Conservation (phyloP, 2,888 invertebrate species). For the Ochropacha duplaris region DNA sequence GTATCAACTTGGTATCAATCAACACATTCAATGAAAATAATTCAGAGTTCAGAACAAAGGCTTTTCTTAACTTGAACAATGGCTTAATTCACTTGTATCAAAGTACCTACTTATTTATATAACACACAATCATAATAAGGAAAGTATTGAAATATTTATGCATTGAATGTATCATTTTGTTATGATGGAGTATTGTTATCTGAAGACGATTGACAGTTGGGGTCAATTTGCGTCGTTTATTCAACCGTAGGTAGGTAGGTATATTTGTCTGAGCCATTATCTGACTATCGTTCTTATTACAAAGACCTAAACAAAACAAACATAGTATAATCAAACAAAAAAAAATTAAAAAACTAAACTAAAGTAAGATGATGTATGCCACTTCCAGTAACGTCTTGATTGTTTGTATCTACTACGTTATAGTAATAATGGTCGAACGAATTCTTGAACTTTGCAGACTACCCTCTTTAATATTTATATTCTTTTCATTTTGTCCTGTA, state of each 20-base stretch:
- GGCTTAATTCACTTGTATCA: neutral
- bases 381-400: too few species aligned
- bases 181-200: neutral
- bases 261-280: neutral
- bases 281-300: neutral
- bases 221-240: slow-evolving; percentile 1
- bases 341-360: too few species aligned
- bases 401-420: too few species aligned
- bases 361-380: too few species aligned
- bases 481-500: too few species aligned
- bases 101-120: neutral
- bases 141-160: neutral
- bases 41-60: neutral
- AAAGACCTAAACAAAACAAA: neutral
- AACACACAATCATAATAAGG: neutral
- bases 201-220: neutral
- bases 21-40: neutral
- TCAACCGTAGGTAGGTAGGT: too few species aligned
- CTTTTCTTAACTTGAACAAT: neutral
- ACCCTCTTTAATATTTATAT: too few species aligned
- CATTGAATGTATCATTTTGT: slow-evolving; percentile 6
- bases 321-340: too few species aligned
- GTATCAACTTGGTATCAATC: neutral
- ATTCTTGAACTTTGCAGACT: too few species aligned
- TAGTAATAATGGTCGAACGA: too few species aligned